Percentiles rank a stretch among this genome's conserved stretches.
Evolutionary conservation across 2,888 invertebrate genomes (phyloP).

Genomic region (Anthrax anthrax): DNA sequence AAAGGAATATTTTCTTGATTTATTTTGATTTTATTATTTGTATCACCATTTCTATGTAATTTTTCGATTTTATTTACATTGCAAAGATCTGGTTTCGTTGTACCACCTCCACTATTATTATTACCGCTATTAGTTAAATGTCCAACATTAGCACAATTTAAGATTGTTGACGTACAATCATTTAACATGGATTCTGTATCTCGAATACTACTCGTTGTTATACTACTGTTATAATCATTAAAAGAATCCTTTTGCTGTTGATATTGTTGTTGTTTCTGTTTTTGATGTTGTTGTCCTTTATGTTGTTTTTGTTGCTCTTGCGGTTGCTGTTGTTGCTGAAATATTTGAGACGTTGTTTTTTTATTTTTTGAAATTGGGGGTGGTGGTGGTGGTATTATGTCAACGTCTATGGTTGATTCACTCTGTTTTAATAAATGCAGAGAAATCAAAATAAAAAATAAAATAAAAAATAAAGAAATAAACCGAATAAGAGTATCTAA

Average conservation of each 20-base stretch:
- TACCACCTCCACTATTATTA: not conserved
- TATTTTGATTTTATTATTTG: conserved; percentile 12
- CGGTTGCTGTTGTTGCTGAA: conserved; percentile 28
- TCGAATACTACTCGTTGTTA: conserved; percentile 3
- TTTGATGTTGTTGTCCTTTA: conserved; percentile 16
- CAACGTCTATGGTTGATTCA: conserved; percentile 29
- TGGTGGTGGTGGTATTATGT: conserved; percentile 31
- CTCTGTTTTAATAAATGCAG: conserved; percentile 18
- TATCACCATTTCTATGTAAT: conserved; percentile 20
- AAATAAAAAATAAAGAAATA: too few relatives aligned
- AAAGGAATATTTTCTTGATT: conserved; percentile 12
- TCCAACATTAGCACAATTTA: conserved; percentile 28
- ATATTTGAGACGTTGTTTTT: not conserved
- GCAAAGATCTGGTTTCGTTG: conserved; percentile 21
- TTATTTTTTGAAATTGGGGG: conserved; percentile 23
- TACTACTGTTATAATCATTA: conserved; percentile 1
- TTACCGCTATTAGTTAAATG: not conserved
- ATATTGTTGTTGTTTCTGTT: conserved; percentile 19
- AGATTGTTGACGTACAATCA: conserved; percentile 29
- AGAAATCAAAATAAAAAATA: not conserved
- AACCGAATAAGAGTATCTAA: too few relatives aligned
- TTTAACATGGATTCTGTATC: conserved; percentile 22
- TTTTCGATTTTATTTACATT: conserved; percentile 17
- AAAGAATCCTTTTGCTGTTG: conserved; percentile 16
- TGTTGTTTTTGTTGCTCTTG: conserved; percentile 7